Conservation (phyloP, 1,140 invertebrate genomes). For the Drosophila equinoxialis region DNA sequence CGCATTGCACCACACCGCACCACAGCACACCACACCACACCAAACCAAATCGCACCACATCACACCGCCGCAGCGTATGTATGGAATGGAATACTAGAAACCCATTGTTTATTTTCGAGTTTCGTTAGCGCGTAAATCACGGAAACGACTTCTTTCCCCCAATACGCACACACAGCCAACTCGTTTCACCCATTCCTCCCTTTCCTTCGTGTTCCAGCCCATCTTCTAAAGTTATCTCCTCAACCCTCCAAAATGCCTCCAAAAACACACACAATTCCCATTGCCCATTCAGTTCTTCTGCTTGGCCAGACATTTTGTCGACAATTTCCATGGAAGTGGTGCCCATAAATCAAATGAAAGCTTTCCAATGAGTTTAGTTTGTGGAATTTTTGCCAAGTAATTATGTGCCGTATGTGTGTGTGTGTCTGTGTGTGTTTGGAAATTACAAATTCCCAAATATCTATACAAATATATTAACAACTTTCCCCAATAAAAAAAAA, state of each 20-base stretch:
- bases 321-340: slow-evolving; percentile 81
- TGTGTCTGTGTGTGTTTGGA: slow-evolving; percentile 35
- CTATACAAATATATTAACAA: neutral
- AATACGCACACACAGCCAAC: neutral
- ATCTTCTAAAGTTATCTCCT: neutral
- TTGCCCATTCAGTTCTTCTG: slow-evolving; percentile 38
- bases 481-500: neutral
- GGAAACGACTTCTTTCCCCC: slow-evolving; percentile 59
- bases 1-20: slow-evolving; percentile 14
- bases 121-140: slow-evolving; percentile 77
- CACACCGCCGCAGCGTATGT: slow-evolving; percentile 4
- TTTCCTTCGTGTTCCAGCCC: too few relatives aligned
- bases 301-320: slow-evolving; percentile 78
- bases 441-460: slow-evolving; percentile 17
- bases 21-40: slow-evolving; percentile 1
- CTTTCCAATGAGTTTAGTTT: slow-evolving; percentile 65
- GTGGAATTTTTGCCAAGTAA: slow-evolving; percentile 54
- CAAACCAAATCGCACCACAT: slow-evolving; percentile 26
- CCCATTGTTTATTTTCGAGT: slow-evolving; percentile 75
- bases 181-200: slow-evolving; percentile 1
- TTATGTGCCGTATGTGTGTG: slow-evolving; percentile 35
- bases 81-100: slow-evolving; percentile 64
- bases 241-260: neutral
- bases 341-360: slow-evolving; percentile 74
- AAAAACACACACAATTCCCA: slow-evolving; percentile 1